Base-by-base conservation (phyloP, 1,140 invertebrate genomes). In the Sminthurides bifidus region DNA sequence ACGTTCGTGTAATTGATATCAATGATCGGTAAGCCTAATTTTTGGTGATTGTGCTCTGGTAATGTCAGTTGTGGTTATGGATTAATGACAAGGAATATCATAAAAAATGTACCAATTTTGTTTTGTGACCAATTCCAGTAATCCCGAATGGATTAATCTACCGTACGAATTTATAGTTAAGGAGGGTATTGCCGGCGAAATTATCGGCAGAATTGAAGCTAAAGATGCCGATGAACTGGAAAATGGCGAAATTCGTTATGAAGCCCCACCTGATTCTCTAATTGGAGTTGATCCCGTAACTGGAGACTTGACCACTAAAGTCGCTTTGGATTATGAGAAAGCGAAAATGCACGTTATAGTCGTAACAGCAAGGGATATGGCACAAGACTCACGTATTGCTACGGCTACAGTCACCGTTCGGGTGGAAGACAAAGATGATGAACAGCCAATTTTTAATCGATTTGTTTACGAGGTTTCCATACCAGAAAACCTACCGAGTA, bases 1-100 rank as follows among this genome's bases (percentile, higher is more conserved):
- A 89, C 65, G 86, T 93, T 19, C 84, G 82, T 67, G 84, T 93
- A 0, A 87, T 85, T 0, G 89, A 92, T 66, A 87, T 90, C 33
- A 92, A 92, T 66, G 88, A 92, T 64, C 87, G 90, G 59, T 48
- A 38, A 56, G 15, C 33, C 33, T n/a, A 44, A 44, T 12, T 12
- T 44, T 15, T 8, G 8, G 41, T 44, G 21, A 23, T 10, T 44
- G 41, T 44, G 21, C 12, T 26, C 12, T 49, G 10, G n/a, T 35
- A n/a, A n/a, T n/a, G n/a, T n/a, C n/a, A n/a, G n/a, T n/a, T n/a
- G n/a, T n/a, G n/a, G n/a, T n/a, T n/a, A n/a, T n/a, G n/a, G n/a
- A n/a, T n/a, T n/a, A 37, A 37, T 37, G 33, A 37, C 33, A 37
- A 17, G n/a, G n/a, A n/a, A n/a, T n/a, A n/a, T n/a, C n/a, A n/a